A percentile compares a stretch with the other conserved stretches of the same genome.
These are phyloP conservation scores for Tenthredo amoena DNA, from an alignment of 2,888 invertebrate species.

Conservation along the genomic window DNA sequence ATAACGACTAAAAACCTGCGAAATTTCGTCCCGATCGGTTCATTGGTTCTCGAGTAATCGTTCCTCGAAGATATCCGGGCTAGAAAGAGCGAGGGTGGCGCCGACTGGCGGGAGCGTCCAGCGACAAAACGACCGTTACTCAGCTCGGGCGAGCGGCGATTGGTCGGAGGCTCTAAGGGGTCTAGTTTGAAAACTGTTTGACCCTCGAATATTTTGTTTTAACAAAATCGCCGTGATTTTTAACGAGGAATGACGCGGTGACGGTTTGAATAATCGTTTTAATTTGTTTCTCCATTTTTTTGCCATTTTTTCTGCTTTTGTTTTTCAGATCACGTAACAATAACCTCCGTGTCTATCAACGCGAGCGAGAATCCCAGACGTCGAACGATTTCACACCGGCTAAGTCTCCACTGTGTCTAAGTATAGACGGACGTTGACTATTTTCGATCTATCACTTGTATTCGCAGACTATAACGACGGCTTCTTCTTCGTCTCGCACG, in stretches of 20 bases:
- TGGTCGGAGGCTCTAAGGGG: not conserved
- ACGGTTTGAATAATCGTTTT: not conserved
- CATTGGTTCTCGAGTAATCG: not conserved
- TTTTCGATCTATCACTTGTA: slow-evolving; percentile 28
- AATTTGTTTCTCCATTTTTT: not conserved
- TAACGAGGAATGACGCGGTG: not conserved
- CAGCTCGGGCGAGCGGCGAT: not conserved
- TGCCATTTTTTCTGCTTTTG: not conserved
- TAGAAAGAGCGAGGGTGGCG: not conserved
- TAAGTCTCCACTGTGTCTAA: not conserved
- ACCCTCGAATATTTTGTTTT: not conserved
- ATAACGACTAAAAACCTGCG: not conserved
- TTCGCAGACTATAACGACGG: not conserved
- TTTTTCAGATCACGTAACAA: not conserved
- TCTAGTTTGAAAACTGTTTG: not conserved
- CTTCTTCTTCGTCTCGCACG: not conserved
- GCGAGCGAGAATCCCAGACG: not conserved
- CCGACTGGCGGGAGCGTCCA: not conserved
- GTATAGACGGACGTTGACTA: slow-evolving; percentile 12
- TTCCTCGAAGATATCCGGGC: not conserved
- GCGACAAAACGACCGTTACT: not conserved
- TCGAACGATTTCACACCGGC: not conserved
- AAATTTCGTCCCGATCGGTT: not conserved
- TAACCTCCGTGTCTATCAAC: not conserved
- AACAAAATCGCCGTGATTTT: not conserved